These are phyloP conservation scores for Cepaea hortensis DNA, from an alignment of 2,888 invertebrate species.

Conservation along the genomic window DNA sequence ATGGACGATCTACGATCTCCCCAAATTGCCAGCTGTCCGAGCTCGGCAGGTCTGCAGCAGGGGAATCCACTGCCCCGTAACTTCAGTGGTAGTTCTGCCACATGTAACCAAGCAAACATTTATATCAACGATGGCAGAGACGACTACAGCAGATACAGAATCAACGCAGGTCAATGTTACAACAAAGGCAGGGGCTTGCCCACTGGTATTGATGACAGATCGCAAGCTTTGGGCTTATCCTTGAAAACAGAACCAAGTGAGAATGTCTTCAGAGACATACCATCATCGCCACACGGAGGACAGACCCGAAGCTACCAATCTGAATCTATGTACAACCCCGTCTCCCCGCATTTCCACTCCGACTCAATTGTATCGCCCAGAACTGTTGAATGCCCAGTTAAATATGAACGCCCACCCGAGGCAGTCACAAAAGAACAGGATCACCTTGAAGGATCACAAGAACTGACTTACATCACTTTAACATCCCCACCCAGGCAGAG, in stretches of 20 bases:
- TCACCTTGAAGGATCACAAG: not conserved
- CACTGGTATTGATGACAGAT: not conserved
- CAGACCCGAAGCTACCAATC: not conserved
- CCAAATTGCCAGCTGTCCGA: conserved; percentile 3
- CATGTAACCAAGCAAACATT: not conserved
- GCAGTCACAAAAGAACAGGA: conserved; percentile 6
- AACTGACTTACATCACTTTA: conserved; percentile 34
- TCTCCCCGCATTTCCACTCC: not conserved
- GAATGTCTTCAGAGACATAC: not conserved
- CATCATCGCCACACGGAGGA: conserved; percentile 9
- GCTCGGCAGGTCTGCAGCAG: not conserved
- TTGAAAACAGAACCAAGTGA: conserved; percentile 32
- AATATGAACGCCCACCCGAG: not conserved
- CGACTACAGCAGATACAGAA: conserved; percentile 17
- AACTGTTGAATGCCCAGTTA: conserved; percentile 8
- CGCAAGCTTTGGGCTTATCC: not conserved
- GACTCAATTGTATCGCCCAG: not conserved
- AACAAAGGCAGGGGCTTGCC: not conserved
- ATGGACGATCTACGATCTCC: conserved; percentile 33
- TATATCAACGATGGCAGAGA: not conserved
- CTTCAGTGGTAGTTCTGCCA: not conserved
- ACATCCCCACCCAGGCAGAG: conserved; percentile 23
- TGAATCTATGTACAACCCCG: not conserved
- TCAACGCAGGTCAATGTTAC: not conserved
- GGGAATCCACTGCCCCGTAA: not conserved